Evolutionary conservation across 2,888 invertebrate species (phyloP), one percentile per base, ranked within the genome.

Genomic region (Abrostola triplasia): DNA sequence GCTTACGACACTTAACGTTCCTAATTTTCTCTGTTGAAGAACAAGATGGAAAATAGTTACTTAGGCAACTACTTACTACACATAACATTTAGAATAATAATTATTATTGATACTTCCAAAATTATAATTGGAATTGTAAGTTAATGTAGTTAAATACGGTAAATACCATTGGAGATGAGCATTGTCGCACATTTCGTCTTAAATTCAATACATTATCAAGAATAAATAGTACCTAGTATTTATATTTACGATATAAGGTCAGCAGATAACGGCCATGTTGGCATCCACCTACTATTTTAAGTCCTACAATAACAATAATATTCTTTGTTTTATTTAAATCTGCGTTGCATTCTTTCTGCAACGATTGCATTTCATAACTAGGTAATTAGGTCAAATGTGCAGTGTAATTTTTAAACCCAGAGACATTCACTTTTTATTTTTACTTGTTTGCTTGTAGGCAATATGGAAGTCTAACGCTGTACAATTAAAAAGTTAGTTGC

Each of bases 401-500:
- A 64, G 47, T 59, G 59, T 56, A 40, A 49, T 8, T 50, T n/a
- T 61, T 10, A 49, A 41, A 44, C 37, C 48, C 24, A 10, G 49
- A 38, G 49, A 36, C 59, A 63, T 60, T 48, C 50, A 42, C 42
- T 11, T 36, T 44, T 48, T 47, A 24, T 62, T 55, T 24, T 47
- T 47, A 24, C 13, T 47, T 24, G 13, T 12, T 9, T 9, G 9
- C 9, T 24, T 47, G 9, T 24, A 47, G 10, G 7, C 40, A 41
- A 42, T 42, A 47, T 35, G 40, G 55, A 52, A 64, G 44, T 53
- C 4, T 36, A 65, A 61, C 37, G 55, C 52, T 50, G 38, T 55
- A 62, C 66, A 57, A 65, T 62, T 12, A 74, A 69, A 41, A 56
- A 69, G 50, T 63, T 49, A 62, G 48, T 56, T 65, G 70, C 59